phyloP scores from a whole-genome alignment of 2,797 vertebrate genomes.

The Periophthalmus magnuspinnatus region DNA sequence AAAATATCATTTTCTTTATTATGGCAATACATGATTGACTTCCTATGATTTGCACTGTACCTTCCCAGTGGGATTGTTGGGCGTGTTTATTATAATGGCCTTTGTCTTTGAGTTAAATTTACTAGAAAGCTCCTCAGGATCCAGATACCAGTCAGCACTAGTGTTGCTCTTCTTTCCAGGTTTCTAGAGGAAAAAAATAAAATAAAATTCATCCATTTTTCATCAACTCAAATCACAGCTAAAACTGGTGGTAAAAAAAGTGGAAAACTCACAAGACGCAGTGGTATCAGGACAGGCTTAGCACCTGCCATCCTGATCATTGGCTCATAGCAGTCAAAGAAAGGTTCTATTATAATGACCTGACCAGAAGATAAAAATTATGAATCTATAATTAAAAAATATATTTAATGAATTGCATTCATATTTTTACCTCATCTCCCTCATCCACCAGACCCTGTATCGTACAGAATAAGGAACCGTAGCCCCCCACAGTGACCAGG shows the following conservation, averaged over 20 bases:
- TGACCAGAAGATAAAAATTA: conserved; percentile 50
- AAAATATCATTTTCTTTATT: no score
- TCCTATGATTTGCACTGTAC: conserved; percentile 31
- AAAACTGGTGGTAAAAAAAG: background rate
- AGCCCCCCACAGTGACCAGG: conserved; percentile 90
- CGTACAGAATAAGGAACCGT: conserved; percentile 89
- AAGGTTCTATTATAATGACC: conserved; percentile 96
- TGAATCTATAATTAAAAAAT: background rate
- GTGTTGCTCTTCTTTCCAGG: conserved; percentile 63
- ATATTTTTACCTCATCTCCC: conserved; percentile 86
- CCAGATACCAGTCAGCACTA: conserved; percentile 89
- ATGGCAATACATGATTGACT: background rate
- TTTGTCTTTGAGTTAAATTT: conserved; percentile 95
- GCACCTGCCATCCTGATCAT: conserved; percentile 95
- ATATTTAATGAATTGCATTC: background rate
- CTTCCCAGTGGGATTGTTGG: conserved; percentile 94
- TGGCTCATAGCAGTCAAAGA: conserved; percentile 91
- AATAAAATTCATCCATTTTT: background rate
- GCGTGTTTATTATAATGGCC: conserved; percentile 94
- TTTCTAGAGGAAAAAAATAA: conserved; percentile 70
- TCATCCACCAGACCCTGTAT: conserved; percentile 89
- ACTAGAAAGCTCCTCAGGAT: conserved; percentile 86
- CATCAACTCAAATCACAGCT: background rate
- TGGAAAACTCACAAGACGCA: conserved; percentile 83
- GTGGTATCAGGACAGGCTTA: conserved; percentile 86